Percentiles rank a stretch among this genome's conserved stretches.
These are phyloP conservation scores for Corydoras sp. DNA, from an alignment of 2,113 vertebrate genomes.

Conservation along the genomic window DNA sequence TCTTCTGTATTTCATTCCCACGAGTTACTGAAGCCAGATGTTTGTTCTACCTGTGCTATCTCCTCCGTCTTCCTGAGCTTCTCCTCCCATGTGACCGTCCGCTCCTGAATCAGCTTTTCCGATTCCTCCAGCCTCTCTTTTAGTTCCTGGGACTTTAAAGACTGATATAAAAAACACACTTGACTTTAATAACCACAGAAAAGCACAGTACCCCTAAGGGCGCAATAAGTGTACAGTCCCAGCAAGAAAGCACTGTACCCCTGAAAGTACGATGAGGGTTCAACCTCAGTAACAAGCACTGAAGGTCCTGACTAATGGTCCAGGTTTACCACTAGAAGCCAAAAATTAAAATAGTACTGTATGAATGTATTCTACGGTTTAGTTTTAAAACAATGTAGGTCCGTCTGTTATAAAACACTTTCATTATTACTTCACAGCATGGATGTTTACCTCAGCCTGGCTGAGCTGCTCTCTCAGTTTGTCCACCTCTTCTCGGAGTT, in stretches of 20 bases:
- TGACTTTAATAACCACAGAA: no score
- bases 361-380: no score
- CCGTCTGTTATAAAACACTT: no score
- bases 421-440: neutral
- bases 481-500: slow-evolving; percentile 80
- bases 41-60: slow-evolving; percentile 48
- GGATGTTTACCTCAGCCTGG: slow-evolving; percentile 72
- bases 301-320: no score
- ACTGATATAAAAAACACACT: slow-evolving; percentile 51
- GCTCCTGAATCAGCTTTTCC: slow-evolving; percentile 80
- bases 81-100: slow-evolving; percentile 84
- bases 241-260: no score
- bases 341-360: no score
- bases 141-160: slow-evolving; percentile 82
- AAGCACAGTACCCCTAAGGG: no score
- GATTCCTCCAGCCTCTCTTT: slow-evolving; percentile 82
- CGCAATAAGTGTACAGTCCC: no score
- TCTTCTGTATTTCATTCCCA: neutral
- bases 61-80: slow-evolving; percentile 80
- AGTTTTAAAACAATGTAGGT: no score
- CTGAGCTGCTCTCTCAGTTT: slow-evolving; percentile 79
- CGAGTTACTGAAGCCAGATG: neutral
- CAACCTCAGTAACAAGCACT: no score
- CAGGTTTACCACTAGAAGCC: no score
- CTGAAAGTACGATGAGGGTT: no score